Percentiles rank a stretch among this genome's conserved stretches.
These are phyloP conservation scores for Agriopis leucophaearia DNA, from an alignment of 2,888 invertebrate genomes.

Conservation along the genomic window DNA sequence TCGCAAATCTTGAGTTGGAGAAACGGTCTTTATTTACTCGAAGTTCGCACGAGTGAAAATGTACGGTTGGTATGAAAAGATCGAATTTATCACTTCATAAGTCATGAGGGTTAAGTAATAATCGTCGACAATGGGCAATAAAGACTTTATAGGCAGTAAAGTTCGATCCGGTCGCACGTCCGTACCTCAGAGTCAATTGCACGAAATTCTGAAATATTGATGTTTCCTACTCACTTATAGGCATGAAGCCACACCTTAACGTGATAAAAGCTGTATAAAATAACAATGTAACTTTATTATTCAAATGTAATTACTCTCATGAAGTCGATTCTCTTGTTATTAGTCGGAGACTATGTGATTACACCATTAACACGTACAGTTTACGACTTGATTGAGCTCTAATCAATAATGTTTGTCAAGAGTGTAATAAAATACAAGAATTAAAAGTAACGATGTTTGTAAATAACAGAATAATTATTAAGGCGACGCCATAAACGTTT, in stretches of 20 bases:
- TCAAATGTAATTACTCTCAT: conserved; percentile 54
- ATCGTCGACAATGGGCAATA: conserved; percentile 85
- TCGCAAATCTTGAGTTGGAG: conserved; percentile 46
- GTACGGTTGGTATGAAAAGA: conserved; percentile 74
- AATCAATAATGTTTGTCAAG: conserved; percentile 60
- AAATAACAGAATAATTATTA: conserved; percentile 64
- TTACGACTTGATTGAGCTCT: conserved; percentile 61
- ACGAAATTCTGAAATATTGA: conserved; percentile 64
- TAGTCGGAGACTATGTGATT: conserved; percentile 55
- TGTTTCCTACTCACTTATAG: conserved; percentile 52
- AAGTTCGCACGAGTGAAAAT: conserved; percentile 59
- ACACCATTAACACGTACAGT: conserved; percentile 58
- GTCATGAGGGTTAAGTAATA: conserved; percentile 85
- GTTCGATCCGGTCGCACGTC: conserved; percentile 78
- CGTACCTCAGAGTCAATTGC: conserved; percentile 61
- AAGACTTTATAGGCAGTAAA: conserved; percentile 85
- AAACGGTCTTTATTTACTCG: conserved; percentile 58
- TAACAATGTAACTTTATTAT: conserved; percentile 47
- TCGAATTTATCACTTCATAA: conserved; percentile 85
- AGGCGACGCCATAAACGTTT: conserved; percentile 58
- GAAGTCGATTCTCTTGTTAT: conserved; percentile 51
- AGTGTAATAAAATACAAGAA: conserved; percentile 56
- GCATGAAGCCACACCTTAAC: conserved; percentile 54
- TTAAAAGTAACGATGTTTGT: conserved; percentile 60
- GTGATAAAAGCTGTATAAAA: conserved; percentile 58